These are phyloP conservation scores for Leptinotarsa haldemani DNA, from an alignment of 2,888 invertebrate genomes.

Conservation along the genomic window DNA sequence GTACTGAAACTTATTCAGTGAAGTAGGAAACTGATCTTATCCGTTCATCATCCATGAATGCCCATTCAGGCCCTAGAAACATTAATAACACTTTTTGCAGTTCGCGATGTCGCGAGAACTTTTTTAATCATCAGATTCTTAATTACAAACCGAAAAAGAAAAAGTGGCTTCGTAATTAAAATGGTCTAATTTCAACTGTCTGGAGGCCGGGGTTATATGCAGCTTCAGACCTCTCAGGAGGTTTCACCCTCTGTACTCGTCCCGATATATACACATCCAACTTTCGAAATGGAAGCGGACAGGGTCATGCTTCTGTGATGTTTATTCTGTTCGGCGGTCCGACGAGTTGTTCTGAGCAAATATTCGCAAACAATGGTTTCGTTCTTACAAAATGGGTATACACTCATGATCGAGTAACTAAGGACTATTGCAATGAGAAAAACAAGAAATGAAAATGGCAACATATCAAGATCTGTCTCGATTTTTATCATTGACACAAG, in stretches of 20 bases:
- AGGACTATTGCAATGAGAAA: no score
- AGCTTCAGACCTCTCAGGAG: constrained; percentile 10
- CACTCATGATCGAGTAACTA: background rate
- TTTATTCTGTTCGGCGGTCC: constrained; percentile 10
- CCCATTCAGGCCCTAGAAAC: constrained; percentile 13
- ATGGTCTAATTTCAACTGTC: constrained; percentile 33
- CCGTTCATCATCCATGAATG: constrained; percentile 14
- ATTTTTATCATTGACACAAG: no score
- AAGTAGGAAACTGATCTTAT: constrained; percentile 1
- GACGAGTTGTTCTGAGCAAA: constrained; percentile 27
- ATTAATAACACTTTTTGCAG: constrained; percentile 21
- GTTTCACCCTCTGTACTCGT: constrained; percentile 11
- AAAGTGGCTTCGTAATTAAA: constrained; percentile 38
- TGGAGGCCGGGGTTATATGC: constrained; percentile 9
- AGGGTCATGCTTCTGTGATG: constrained; percentile 6
- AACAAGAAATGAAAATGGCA: no score
- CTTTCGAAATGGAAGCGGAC: constrained; percentile 9
- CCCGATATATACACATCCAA: constrained; percentile 3
- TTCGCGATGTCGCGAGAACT: constrained; percentile 31
- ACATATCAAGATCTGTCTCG: no score
- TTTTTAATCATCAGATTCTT: constrained; percentile 41
- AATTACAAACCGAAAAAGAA: constrained; percentile 36
- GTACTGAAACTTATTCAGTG: constrained; percentile 14
- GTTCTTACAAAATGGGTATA: constrained; percentile 34
- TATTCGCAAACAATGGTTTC: constrained; percentile 23